Base-by-base conservation (phyloP, 2,797 vertebrate species). In the Amphiprion clarkii region DNA sequence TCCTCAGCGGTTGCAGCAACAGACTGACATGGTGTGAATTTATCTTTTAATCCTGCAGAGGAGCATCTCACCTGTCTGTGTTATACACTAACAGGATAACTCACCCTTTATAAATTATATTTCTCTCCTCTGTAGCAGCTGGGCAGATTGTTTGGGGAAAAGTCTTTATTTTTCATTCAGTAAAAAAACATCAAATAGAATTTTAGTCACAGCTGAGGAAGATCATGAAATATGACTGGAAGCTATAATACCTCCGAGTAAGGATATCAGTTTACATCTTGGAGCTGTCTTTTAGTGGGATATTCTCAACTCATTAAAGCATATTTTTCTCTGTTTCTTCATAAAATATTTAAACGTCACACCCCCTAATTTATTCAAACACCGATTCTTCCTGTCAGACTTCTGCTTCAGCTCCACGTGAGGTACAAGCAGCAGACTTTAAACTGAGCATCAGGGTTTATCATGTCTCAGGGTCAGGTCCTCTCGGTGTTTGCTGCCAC, bases 401-500 rank as follows among this genome's bases (percentile, higher is more conserved):
- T 14, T 76, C n/a, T 29, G 17, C 3, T 14, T 76, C 21, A 29
- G 17, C 3, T 65, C 55, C 54, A 63, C n/a, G 0, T 7, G 19
- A 61, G 56, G 59, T 42, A 55, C 40, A 64, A 27, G 10, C 33
- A 31, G 16, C 46, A 40, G 1, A 55, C 0, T 36, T 67, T 0
- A 40, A 27, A n/a, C 42, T 49, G n/a, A 9, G n/a, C 36, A 11
- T 54, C 23, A 48, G 46, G 46, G 46, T 9, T 4, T 6, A 48
- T 48, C 17, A n/a, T 19, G 6, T 48, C 19, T 51, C 48, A 71
- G 67, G 51, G 42, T 84, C 58, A 67, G 62, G 46, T 46, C 3
- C 29, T 52, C 19, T 83, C 21, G 65, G 27, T 48, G 36, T 86
- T 78, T 71, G 19, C 80, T 81, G 59, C 61, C 71, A 88, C 90